Evolutionary conservation across 1,140 invertebrate genomes (phyloP).

Genomic region (Arctopsyche grandis): DNA sequence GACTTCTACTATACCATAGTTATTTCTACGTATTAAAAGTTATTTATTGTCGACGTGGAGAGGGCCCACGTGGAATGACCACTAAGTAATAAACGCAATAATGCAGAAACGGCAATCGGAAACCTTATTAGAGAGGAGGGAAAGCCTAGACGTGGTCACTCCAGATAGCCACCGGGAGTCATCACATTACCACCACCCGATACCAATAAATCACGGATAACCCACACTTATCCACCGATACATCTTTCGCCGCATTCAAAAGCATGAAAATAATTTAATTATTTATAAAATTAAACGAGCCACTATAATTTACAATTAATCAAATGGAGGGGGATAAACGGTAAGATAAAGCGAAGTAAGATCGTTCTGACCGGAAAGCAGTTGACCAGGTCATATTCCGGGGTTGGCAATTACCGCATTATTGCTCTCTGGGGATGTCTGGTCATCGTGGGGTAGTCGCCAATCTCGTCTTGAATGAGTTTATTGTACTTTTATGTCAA

Average conservation of each 20-base stretch:
- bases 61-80: slow-evolving; percentile 6
- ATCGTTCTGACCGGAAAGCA: slow-evolving; percentile 47
- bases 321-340: not conserved
- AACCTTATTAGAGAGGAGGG: slow-evolving; percentile 43
- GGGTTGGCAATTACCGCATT: slow-evolving; percentile 45
- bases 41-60: slow-evolving; percentile 46
- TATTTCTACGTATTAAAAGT: slow-evolving; percentile 51
- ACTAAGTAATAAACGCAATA: slow-evolving; percentile 46
- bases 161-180: slow-evolving; percentile 11
- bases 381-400: slow-evolving; percentile 48
- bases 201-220: slow-evolving; percentile 12
- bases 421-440: slow-evolving; percentile 46
- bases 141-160: not conserved
- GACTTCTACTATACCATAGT: slow-evolving; percentile 3
- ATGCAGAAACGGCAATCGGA: slow-evolving; percentile 43
- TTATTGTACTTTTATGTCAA: slow-evolving; percentile 38
- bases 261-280: not conserved
- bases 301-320: not conserved
- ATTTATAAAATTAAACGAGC: not conserved
- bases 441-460: slow-evolving; percentile 24
- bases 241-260: not conserved
- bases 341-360: slow-evolving; percentile 36
- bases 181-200: slow-evolving; percentile 6
- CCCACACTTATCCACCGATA: slow-evolving; percentile 8
- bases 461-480: slow-evolving; percentile 36